These are phyloP conservation scores for Nymphalis io DNA, from an alignment of 1,140 invertebrate species.

Conservation along the genomic window DNA sequence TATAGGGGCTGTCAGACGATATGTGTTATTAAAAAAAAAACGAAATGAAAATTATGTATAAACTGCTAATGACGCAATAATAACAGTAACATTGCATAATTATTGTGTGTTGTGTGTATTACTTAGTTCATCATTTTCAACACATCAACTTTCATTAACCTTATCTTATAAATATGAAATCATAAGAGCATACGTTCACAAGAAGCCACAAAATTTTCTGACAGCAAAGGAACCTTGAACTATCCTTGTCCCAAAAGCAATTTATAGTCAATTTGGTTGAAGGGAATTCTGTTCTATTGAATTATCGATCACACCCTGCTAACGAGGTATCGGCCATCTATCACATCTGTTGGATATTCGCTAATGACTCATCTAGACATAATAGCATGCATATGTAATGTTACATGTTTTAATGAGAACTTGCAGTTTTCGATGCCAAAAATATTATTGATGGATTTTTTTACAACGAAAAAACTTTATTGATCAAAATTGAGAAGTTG, in stretches of 20 bases:
- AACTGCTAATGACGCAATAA: too few relatives aligned
- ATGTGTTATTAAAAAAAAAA: too few relatives aligned
- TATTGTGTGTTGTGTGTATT: too few relatives aligned
- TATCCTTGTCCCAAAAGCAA: constrained; percentile 20
- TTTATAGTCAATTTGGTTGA: constrained; percentile 19
- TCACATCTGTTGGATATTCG: constrained; percentile 19
- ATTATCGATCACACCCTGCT: constrained; percentile 23
- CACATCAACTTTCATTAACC: too few relatives aligned
- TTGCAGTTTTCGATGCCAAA: background rate
- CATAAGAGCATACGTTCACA: background rate
- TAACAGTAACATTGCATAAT: too few relatives aligned
- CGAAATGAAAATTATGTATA: too few relatives aligned
- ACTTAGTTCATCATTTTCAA: too few relatives aligned
- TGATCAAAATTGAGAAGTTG: background rate
- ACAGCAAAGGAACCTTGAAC: constrained; percentile 19
- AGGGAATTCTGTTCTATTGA: constrained; percentile 12
- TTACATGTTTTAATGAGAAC: background rate
- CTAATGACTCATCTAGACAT: constrained; percentile 16
- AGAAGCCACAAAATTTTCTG: background rate
- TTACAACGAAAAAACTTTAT: background rate
- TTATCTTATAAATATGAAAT: too few relatives aligned
- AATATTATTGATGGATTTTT: background rate
- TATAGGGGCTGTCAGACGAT: too few relatives aligned
- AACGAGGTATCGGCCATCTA: constrained; percentile 13
- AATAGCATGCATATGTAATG: background rate